A percentile compares a stretch with the other conserved stretches of the same genome.
Conservation (phyloP, 2,888 invertebrate species). For the Uloborus plumipes region DNA sequence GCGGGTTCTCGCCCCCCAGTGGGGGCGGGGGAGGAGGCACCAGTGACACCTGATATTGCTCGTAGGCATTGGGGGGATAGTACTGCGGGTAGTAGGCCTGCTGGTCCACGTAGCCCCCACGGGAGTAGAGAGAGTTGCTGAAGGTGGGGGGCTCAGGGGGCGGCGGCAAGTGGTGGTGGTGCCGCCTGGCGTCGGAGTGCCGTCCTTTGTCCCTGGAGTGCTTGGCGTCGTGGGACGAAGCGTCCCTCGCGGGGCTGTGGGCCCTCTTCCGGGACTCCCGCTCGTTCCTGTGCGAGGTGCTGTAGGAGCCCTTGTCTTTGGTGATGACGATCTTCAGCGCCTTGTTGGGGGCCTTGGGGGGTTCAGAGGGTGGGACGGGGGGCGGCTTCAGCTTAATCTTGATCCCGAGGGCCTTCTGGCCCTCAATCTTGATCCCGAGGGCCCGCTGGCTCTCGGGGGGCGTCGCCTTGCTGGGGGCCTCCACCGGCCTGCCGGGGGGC, state of each 20-base stretch:
- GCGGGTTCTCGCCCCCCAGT: constrained; percentile 15
- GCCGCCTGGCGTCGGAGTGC: background rate
- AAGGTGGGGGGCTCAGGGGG: background rate
- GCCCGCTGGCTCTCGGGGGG: background rate
- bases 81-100: background rate
- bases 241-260: constrained; percentile 18
- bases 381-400: constrained; percentile 57
- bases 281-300: constrained; percentile 40
- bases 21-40: constrained; percentile 38
- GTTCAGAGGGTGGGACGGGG: background rate
- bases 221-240: constrained; percentile 14
- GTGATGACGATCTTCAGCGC: constrained; percentile 55
- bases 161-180: background rate
- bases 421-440: constrained; percentile 32
- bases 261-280: constrained; percentile 39
- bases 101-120: background rate
- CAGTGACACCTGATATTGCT: background rate
- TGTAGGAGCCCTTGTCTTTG: constrained; percentile 60
- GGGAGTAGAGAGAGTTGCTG: background rate
- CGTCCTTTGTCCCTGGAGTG: constrained; percentile 10
- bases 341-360: background rate
- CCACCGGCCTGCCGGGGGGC: no score
- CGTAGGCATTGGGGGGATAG: background rate
- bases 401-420: background rate
- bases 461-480: no score